Conservation (phyloP, 2,888 invertebrate genomes). For the Sinopyrophorus schimmeli region DNA sequence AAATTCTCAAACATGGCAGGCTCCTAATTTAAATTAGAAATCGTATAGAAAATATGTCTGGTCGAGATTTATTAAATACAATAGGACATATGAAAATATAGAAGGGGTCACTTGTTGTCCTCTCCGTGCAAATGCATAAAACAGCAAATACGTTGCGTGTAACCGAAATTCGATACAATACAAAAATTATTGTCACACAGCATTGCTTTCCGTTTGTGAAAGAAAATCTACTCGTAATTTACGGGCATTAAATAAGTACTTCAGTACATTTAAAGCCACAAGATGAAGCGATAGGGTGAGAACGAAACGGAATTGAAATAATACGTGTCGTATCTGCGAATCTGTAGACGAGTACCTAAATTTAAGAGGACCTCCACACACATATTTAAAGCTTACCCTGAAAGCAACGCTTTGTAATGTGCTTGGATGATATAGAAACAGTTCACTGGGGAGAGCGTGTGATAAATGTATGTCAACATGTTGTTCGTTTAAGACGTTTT, state of each 20-base stretch:
- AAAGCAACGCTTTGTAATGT: slow-evolving; percentile 35
- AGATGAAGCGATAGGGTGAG: slow-evolving; percentile 33
- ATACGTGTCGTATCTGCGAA: slow-evolving; percentile 37
- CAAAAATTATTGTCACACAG: slow-evolving; percentile 15
- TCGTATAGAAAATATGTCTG: too few species aligned
- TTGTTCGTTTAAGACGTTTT: slow-evolving; percentile 31
- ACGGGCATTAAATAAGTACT: slow-evolving; percentile 8
- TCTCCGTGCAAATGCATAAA: slow-evolving; percentile 11
- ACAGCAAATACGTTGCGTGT: too few species aligned
- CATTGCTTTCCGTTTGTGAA: slow-evolving; percentile 4
- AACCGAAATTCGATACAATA: slow-evolving; percentile 12
- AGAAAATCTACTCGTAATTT: not conserved
- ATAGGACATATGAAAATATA: too few species aligned
- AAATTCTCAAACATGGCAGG: too few species aligned
- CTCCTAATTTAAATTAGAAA: too few species aligned
- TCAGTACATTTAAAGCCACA: slow-evolving; percentile 12
- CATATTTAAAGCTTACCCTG: slow-evolving; percentile 40
- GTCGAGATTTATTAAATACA: too few species aligned
- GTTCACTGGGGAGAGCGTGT: slow-evolving; percentile 32
- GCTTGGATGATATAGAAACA: slow-evolving; percentile 34
- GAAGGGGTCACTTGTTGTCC: too few species aligned
- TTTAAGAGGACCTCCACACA: slow-evolving; percentile 35
- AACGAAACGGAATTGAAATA: slow-evolving; percentile 35
- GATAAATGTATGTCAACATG: slow-evolving; percentile 39
- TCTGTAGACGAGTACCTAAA: slow-evolving; percentile 37